phyloP scores from a whole-genome alignment of 2,113 vertebrate species.

The Cephalopterus ornatus region DNA sequence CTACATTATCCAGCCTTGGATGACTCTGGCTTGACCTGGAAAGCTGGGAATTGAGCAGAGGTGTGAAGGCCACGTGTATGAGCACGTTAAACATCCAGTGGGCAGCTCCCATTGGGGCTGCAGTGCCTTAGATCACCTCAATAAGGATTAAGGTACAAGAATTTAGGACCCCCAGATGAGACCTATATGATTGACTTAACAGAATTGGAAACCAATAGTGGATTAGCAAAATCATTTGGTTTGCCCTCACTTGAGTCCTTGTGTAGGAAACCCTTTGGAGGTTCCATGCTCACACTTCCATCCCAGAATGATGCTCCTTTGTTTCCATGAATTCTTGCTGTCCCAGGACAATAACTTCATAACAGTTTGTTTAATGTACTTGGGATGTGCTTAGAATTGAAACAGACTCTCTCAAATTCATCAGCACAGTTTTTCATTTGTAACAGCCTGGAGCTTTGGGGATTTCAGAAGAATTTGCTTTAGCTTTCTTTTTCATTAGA shows the following conservation, averaged over 20 bases:
- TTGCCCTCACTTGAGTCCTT: neutral
- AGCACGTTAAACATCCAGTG: neutral
- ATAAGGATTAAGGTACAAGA: neutral
- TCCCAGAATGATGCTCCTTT: neutral
- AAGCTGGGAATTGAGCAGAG: neutral
- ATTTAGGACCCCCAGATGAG: neutral
- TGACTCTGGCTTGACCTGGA: neutral
- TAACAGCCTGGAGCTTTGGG: conserved; percentile 28
- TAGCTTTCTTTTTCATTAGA: conserved; percentile 41
- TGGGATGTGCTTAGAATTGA: conserved; percentile 10
- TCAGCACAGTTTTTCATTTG: conserved; percentile 14
- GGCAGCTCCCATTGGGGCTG: neutral
- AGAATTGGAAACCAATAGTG: neutral
- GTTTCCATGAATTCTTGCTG: neutral
- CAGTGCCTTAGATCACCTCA: neutral
- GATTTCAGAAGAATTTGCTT: conserved; percentile 41
- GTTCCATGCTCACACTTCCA: neutral
- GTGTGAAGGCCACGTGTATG: neutral
- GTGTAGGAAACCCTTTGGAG: neutral
- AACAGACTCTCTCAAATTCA: neutral
- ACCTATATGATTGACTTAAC: neutral
- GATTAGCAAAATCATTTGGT: neutral
- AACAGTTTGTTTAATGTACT: neutral
- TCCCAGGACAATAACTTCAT: neutral
- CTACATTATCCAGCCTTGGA: neutral